phyloP scores from a whole-genome alignment of 1,140 invertebrate species.

The Micrasema minimum region DNA sequence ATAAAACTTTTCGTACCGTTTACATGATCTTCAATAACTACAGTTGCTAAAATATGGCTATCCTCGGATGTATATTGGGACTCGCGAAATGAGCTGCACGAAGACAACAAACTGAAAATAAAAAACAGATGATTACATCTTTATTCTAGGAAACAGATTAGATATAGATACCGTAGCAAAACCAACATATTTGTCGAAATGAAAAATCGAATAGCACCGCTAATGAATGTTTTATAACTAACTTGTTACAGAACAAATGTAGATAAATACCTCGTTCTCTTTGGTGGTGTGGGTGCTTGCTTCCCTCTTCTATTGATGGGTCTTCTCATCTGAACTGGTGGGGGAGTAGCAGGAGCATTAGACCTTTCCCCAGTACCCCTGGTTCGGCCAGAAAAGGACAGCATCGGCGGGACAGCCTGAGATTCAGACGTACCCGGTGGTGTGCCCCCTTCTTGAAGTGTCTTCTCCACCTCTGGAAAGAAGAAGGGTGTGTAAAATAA shows the following conservation, averaged over 20 bases:
- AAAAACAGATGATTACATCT: too few species aligned
- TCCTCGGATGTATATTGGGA: slow-evolving; percentile 69
- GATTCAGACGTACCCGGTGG: slow-evolving; percentile 9
- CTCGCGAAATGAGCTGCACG: slow-evolving; percentile 86
- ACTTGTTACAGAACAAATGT: too few species aligned
- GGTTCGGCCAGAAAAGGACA: slow-evolving; percentile 28
- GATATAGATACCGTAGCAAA: too few species aligned
- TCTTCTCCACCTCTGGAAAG: slow-evolving; percentile 82
- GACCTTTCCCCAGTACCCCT: background rate
- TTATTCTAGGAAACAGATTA: too few species aligned
- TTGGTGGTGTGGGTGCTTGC: slow-evolving; percentile 93
- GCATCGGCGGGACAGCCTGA: slow-evolving; percentile 16
- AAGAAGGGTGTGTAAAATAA: too few species aligned
- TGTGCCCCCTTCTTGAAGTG: slow-evolving; percentile 73
- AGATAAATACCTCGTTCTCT: slow-evolving; percentile 87
- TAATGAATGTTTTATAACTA: too few species aligned
- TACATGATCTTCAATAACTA: slow-evolving; percentile 28
- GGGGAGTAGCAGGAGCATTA: slow-evolving; percentile 58
- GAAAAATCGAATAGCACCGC: too few species aligned
- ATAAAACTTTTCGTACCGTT: slow-evolving; percentile 32
- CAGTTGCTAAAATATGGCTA: slow-evolving; percentile 39
- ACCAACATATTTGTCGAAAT: too few species aligned
- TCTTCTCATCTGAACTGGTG: slow-evolving; percentile 84
- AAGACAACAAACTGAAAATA: slow-evolving; percentile 78
- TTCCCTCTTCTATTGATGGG: slow-evolving; percentile 90